Percentiles rank a stretch among this genome's conserved stretches.
phyloP scores from a whole-genome alignment of 2,797 vertebrate species.

The Varecia variegata region DNA sequence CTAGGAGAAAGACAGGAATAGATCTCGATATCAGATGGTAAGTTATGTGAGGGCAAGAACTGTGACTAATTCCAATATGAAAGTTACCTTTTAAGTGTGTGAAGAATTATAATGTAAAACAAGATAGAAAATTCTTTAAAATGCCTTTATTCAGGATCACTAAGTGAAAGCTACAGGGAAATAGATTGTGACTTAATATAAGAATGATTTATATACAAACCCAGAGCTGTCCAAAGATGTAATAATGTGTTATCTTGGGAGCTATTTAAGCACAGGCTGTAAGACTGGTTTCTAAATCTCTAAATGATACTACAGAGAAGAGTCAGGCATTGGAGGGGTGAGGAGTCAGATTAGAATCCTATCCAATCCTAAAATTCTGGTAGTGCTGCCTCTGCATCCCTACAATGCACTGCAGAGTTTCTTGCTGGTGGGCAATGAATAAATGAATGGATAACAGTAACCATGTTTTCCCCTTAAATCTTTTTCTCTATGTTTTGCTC shows the following conservation, averaged over 20 bases:
- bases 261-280: background rate
- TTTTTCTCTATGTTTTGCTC: background rate
- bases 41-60: background rate
- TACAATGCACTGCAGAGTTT: background rate
- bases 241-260: background rate
- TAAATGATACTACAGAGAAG: background rate
- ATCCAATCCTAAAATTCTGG: background rate
- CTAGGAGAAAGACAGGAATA: background rate
- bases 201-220: background rate
- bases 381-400: background rate
- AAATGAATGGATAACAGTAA: background rate
- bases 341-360: background rate
- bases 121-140: slow-evolving; percentile 26
- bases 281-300: background rate
- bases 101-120: background rate
- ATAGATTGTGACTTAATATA: background rate
- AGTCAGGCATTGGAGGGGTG: background rate
- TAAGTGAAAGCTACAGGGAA: background rate
- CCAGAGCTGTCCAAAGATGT: background rate
- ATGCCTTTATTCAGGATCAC: background rate
- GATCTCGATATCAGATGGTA: background rate
- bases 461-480: background rate
- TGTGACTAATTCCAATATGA: background rate
- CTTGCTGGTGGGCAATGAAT: background rate
- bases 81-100: background rate